A percentile compares a stretch with the other conserved stretches of the same genome.
Evolutionary conservation across 2,888 invertebrate genomes (phyloP).

Genomic region (Anodontia alba): DNA sequence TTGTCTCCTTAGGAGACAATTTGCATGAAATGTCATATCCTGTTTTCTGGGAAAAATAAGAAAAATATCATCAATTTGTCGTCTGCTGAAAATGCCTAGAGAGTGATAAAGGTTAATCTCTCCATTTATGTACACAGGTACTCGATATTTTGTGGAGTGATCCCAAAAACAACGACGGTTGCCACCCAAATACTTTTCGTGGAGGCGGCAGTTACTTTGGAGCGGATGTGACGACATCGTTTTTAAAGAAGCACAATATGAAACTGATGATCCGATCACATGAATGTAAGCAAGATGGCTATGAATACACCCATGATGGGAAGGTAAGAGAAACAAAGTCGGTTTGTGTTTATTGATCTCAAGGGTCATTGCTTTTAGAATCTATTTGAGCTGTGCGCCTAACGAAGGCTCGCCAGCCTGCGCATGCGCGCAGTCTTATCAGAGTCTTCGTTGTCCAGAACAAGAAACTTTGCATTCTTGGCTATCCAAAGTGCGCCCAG

Average conservation of each 20-base stretch:
- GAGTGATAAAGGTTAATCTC: too few species aligned
- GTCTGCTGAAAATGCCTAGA: too few species aligned
- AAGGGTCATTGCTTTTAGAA: too few species aligned
- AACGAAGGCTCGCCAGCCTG: neutral
- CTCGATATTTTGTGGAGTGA: slow-evolving; percentile 98
- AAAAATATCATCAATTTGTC: too few species aligned
- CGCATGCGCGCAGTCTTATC: too few species aligned
- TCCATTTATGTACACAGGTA: too few species aligned
- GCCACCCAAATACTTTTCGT: slow-evolving; percentile 87
- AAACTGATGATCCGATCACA: slow-evolving; percentile 94
- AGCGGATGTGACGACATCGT: slow-evolving; percentile 92
- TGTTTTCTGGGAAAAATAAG: too few species aligned
- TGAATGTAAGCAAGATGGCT: slow-evolving; percentile 97
- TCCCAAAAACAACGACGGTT: slow-evolving; percentile 87
- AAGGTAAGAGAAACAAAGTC: slow-evolving; percentile 88
- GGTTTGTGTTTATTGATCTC: neutral
- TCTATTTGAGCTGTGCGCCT: neutral
- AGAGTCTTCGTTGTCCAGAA: too few species aligned
- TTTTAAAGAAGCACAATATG: slow-evolving; percentile 91
- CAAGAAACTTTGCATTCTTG: too few species aligned
- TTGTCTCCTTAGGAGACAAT: too few species aligned
- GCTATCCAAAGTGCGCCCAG: too few species aligned
- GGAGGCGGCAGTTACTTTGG: slow-evolving; percentile 98
- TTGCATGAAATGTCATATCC: too few species aligned
- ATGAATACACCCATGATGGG: slow-evolving; percentile 93